These are phyloP conservation scores for Scortum barcoo DNA, from an alignment of 2,113 vertebrate species.

Conservation along the genomic window DNA sequence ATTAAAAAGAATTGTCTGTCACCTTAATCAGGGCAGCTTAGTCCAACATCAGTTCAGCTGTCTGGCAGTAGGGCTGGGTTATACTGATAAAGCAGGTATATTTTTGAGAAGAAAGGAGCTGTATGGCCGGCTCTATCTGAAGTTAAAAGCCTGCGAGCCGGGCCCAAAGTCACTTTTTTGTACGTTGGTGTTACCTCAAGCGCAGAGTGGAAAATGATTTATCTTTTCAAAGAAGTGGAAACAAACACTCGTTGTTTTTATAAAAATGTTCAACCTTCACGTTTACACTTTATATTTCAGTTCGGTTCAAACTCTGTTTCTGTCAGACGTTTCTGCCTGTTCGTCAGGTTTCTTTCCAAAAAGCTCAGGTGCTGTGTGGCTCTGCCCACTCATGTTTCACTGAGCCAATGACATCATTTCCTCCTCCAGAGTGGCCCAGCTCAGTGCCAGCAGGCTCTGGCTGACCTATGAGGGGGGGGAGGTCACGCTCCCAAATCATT, in stretches of 20 bases:
- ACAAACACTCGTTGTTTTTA: no score
- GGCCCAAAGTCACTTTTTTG: no score
- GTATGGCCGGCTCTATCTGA: no score
- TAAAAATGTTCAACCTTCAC: neutral
- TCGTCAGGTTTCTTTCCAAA: neutral
- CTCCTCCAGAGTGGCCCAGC: neutral
- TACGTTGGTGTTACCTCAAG: no score
- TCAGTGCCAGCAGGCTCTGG: constrained; percentile 31
- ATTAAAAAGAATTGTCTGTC: neutral
- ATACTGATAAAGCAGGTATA: neutral
- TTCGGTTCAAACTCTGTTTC: neutral
- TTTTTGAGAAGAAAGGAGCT: no score
- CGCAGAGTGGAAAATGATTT: neutral
- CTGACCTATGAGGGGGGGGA: constrained; percentile 43
- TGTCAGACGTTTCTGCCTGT: neutral
- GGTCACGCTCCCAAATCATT: constrained; percentile 49
- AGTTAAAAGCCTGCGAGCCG: no score
- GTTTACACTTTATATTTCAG: neutral
- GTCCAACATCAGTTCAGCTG: neutral
- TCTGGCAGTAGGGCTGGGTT: neutral
- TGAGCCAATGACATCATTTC: neutral
- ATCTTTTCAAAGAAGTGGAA: neutral
- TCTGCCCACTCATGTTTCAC: neutral
- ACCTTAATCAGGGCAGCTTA: neutral
- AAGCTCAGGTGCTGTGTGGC: neutral